Conservation (phyloP, 1,140 invertebrate genomes). For the Polyergus mexicanus region DNA sequence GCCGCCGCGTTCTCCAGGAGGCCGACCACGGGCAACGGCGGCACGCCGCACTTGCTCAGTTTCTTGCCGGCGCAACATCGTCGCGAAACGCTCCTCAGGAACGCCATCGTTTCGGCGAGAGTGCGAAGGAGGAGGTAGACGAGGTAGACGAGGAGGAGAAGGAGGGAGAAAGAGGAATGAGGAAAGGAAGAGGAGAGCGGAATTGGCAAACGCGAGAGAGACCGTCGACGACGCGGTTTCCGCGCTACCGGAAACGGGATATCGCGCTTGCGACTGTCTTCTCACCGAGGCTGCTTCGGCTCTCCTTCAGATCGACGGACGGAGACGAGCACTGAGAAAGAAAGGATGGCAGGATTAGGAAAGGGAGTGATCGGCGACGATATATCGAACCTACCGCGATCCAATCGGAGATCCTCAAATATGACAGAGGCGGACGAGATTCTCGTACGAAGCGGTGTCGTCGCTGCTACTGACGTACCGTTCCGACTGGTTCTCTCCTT, state of each 20-base stretch:
- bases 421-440: conserved; percentile 51
- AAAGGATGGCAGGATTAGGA: background rate
- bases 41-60: conserved; percentile 68
- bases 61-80: conserved; percentile 78
- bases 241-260: conserved; percentile 21
- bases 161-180: background rate
- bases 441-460: conserved; percentile 19
- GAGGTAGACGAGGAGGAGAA: background rate
- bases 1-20: conserved; percentile 67
- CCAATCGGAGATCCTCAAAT: conserved; percentile 71
- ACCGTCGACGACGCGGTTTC: conserved; percentile 64
- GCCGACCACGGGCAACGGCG: conserved; percentile 64
- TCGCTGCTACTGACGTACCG: background rate
- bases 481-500: background rate
- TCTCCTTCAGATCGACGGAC: conserved; percentile 15
- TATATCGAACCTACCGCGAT: conserved; percentile 73
- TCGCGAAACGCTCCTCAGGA: conserved; percentile 81
- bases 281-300: conserved; percentile 28
- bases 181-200: background rate
- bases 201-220: conserved; percentile 20
- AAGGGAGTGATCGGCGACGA: conserved; percentile 39
- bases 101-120: conserved; percentile 79
- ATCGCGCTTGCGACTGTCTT: conserved; percentile 9
- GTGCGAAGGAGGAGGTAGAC: background rate
- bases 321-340: conserved; percentile 3